phyloP scores from a whole-genome alignment of 1,140 invertebrate species.

The Sitophilus oryzae region DNA sequence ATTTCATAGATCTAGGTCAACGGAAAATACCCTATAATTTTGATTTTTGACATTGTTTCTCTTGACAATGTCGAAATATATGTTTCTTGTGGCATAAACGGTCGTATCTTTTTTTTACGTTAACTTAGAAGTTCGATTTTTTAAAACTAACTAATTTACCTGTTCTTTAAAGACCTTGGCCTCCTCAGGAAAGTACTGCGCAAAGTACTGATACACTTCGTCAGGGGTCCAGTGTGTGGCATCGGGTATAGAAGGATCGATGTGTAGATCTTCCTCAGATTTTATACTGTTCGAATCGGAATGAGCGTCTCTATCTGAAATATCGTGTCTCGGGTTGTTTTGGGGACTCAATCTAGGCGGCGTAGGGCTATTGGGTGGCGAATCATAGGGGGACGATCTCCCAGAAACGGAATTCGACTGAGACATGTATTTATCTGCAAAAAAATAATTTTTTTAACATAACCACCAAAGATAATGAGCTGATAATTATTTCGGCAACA shows the following conservation, averaged over 20 bases:
- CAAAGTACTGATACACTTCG: conserved; percentile 77
- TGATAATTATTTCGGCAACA: no score
- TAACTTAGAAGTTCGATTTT: no score
- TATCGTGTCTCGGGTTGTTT: conserved; percentile 17
- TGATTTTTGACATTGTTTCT: no score
- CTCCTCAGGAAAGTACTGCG: conserved; percentile 64
- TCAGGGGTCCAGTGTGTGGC: conserved; percentile 72
- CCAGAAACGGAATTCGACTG: conserved; percentile 28
- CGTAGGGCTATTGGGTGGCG: conserved; percentile 29
- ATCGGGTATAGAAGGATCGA: conserved; percentile 69
- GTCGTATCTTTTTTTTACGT: no score
- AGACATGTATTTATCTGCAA: conserved; percentile 24
- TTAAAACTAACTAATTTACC: conserved; percentile 47
- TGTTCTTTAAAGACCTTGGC: conserved; percentile 74
- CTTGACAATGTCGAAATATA: no score
- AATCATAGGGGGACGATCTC: conserved; percentile 24
- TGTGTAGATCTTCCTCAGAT: conserved; percentile 40
- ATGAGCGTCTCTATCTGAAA: conserved; percentile 22
- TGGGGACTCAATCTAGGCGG: conserved; percentile 41
- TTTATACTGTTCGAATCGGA: conserved; percentile 38
- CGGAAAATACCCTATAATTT: no score
- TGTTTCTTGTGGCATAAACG: no score
- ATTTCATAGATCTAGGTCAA: no score
- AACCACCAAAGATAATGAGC: no score
- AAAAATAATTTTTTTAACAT: neutral